Base-by-base conservation (phyloP, 2,113 vertebrate species). In the Ictalurus punctatus region DNA sequence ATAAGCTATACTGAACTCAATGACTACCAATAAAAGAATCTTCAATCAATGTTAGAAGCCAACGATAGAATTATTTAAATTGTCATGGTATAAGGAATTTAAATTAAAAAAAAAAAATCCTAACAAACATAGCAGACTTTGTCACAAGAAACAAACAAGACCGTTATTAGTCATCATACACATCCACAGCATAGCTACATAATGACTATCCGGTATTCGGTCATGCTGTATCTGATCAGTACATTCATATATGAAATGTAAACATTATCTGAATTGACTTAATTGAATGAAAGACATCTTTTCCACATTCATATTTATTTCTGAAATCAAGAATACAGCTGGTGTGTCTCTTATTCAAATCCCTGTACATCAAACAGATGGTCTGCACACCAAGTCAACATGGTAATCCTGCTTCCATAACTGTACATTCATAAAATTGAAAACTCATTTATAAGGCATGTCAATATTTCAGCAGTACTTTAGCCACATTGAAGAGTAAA, bases 281-380 rank as follows among this genome's bases (percentile, higher is more conserved):
- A n/a, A 67, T 48, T 37, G 80, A 59, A 82, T 37, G 10, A 83
- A 58, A 34, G 19, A 40, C 34, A 61, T 1, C 9, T 74, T 90
- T 52, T 85, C 94, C 92, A 95, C 93, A 95, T 95, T 95, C 91
- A 94, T 94, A 90, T 95, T 95, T 95, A 95, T 95, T 95, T 94
- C 93, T 90, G 90, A 94, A 94, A 94, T 92, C 90, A 90, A 94
- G 92, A 91, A 93, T 93, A 95, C 94, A 95, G 94, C 94, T 95
- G 95, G 94, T 95, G 93, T 93, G 89, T 91, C 89, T 91, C 90
- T 93, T 89, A 92, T 88, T 91, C 54, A 86, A 81, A 56, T 86
- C 67, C 59, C 71, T 85, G 85, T 91, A 94, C 94, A 94, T 92
- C 90, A 91, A 87, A 90, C 87, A 89, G 85, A 84, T 83, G 44